Percentiles rank a stretch among this genome's conserved stretches.
Evolutionary conservation across 2,888 invertebrate species (phyloP).

Genomic region (Poecilobothrus nobilitatus): DNA sequence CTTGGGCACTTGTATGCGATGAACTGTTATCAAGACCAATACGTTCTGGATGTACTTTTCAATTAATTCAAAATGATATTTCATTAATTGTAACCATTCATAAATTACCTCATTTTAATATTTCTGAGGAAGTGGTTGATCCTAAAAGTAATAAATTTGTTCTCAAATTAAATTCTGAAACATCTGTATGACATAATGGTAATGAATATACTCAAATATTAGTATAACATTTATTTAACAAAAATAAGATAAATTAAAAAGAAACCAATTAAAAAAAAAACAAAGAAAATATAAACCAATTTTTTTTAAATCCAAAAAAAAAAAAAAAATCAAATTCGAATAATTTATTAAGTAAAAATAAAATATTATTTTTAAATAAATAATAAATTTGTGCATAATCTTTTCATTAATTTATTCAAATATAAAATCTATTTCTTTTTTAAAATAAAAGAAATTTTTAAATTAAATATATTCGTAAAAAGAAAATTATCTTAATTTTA

Average conservation of each 20-base stretch:
- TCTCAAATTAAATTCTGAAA: slow-evolving; percentile 87
- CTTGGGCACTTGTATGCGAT: slow-evolving; percentile 94
- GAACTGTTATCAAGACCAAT: slow-evolving; percentile 81
- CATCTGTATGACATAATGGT: slow-evolving; percentile 71
- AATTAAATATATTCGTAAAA: not conserved
- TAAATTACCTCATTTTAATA: slow-evolving; percentile 83
- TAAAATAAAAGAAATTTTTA: not conserved
- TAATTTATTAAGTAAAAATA: not conserved
- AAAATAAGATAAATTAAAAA: not conserved
- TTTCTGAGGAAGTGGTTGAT: slow-evolving; percentile 93
- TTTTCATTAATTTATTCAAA: too few species aligned
- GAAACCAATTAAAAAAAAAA: not conserved
- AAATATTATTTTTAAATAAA: not conserved
- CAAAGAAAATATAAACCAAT: not conserved
- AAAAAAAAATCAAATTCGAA: not conserved
- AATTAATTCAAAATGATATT: slow-evolving; percentile 86
- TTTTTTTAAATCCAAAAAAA: not conserved
- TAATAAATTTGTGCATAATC: not conserved
- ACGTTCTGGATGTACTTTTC: slow-evolving; percentile 75
- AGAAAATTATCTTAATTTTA: not conserved
- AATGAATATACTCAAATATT: slow-evolving; percentile 9
- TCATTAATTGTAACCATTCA: slow-evolving; percentile 81
- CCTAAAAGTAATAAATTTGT: slow-evolving; percentile 94
- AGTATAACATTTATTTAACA: slow-evolving; percentile 1
- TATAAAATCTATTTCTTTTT: not conserved